Percentiles rank a stretch among this genome's conserved stretches.
Conservation (phyloP, 2,797 vertebrate genomes). For the Thalassophryne amazonica region DNA sequence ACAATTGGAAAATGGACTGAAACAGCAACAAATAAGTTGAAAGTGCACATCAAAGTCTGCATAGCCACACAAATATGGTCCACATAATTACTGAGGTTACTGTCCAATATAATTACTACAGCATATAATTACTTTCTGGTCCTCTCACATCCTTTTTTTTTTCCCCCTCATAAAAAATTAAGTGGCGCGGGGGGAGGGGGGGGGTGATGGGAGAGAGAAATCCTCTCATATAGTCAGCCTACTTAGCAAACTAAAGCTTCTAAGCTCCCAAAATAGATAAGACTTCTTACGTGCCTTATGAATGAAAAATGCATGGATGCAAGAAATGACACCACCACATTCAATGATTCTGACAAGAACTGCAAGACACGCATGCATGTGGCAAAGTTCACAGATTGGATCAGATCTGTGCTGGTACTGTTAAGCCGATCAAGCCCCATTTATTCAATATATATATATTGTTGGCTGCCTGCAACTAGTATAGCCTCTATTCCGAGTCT, state of each 20-base stretch:
- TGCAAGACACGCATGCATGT: slow-evolving; percentile 11
- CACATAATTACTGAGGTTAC: background rate
- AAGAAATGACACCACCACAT: slow-evolving; percentile 43
- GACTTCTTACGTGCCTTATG: slow-evolving; percentile 62
- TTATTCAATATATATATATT: slow-evolving; percentile 16
- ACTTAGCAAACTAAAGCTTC: slow-evolving; percentile 28
- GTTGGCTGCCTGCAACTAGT: background rate
- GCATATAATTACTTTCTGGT: slow-evolving; percentile 1
- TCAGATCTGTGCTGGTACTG: slow-evolving; percentile 7
- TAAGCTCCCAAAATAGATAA: slow-evolving; percentile 58
- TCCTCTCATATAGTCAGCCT: slow-evolving; percentile 48
- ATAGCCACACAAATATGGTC: background rate
- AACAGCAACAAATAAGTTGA: too few relatives aligned
- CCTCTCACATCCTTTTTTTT: slow-evolving; percentile 9
- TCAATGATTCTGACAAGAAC: slow-evolving; percentile 21
- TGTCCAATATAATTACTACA: background rate
- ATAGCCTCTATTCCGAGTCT: background rate
- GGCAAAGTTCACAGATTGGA: slow-evolving; percentile 1
- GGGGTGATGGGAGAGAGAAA: slow-evolving; percentile 17
- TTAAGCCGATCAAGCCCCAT: slow-evolving; percentile 10
- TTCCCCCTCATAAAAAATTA: slow-evolving; percentile 6
- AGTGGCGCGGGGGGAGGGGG: too few relatives aligned
- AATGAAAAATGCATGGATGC: slow-evolving; percentile 45
- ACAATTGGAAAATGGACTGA: too few relatives aligned
- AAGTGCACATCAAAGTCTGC: background rate